Conservation (phyloP, 2,113 vertebrate species). For the Phocoena sinus region DNA sequence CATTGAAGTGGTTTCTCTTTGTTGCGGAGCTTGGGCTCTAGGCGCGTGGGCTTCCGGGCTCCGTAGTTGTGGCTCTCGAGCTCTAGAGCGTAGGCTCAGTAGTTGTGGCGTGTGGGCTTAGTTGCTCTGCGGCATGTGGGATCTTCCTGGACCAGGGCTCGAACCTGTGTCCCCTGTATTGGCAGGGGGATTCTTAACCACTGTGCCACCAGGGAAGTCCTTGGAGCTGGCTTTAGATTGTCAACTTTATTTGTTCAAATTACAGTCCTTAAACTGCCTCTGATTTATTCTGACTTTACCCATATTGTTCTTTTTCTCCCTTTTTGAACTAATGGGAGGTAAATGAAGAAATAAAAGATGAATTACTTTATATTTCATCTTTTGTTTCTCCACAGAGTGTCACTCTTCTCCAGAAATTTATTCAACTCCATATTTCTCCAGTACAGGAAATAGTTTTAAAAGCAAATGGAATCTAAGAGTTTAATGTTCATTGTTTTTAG, state of each 20-base stretch:
- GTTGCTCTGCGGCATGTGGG: too few relatives aligned
- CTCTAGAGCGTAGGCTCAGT: too few relatives aligned
- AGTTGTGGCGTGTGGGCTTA: too few relatives aligned
- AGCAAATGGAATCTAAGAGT: conserved; percentile 40
- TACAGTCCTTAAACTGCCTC: background rate
- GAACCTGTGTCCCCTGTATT: too few relatives aligned
- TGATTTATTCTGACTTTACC: background rate
- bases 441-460: conserved; percentile 24
- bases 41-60: too few relatives aligned
- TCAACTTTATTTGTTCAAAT: background rate
- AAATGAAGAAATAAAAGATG: background rate
- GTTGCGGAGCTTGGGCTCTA: too few relatives aligned
- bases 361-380: conserved; percentile 27
- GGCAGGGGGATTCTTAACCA: too few relatives aligned
- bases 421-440: background rate
- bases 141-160: too few relatives aligned
- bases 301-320: background rate
- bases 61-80: too few relatives aligned
- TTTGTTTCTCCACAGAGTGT: conserved; percentile 60
- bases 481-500: conserved; percentile 39
- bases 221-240: background rate
- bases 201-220: too few relatives aligned
- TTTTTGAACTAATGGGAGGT: background rate
- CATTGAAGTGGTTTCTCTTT: too few relatives aligned
- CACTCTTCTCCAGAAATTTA: conserved; percentile 58